These are phyloP conservation scores for Rotaria macrura DNA, from an alignment of 2,888 invertebrate genomes.

Conservation along the genomic window DNA sequence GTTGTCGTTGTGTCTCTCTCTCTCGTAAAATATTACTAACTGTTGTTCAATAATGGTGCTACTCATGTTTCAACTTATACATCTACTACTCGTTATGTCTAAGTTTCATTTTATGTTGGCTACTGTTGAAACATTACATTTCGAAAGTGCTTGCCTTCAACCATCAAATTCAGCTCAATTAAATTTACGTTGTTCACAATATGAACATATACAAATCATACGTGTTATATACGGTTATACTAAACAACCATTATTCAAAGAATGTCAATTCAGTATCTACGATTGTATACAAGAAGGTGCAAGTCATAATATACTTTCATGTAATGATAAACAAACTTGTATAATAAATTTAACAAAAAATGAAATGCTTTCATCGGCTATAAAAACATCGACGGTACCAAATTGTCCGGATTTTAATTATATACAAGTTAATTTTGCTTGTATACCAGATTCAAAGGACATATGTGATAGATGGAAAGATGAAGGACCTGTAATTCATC, in stretches of 20 bases:
- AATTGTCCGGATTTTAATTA: slow-evolving; percentile 12
- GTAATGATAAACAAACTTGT: neutral
- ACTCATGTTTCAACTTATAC: neutral
- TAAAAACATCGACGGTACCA: neutral
- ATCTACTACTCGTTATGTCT: neutral
- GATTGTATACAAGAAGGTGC: slow-evolving; percentile 19
- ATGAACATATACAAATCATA: neutral
- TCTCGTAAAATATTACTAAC: neutral
- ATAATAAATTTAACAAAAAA: neutral
- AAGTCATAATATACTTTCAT: neutral
- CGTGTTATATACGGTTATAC: slow-evolving; percentile 15
- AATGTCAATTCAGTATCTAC: slow-evolving; percentile 2
- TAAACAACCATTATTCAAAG: neutral
- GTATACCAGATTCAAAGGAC: neutral
- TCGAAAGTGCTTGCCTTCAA: neutral
- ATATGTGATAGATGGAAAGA: slow-evolving; percentile 10
- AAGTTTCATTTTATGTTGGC: neutral
- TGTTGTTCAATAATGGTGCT: neutral
- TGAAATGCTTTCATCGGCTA: neutral
- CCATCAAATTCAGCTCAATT: neutral
- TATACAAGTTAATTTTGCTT: slow-evolving; percentile 8
- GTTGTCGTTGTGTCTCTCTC: neutral
- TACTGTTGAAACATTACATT: slow-evolving; percentile 18
- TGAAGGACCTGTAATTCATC: neutral
- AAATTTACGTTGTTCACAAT: neutral